Evolutionary conservation across 2,888 invertebrate species (phyloP), one percentile per base, ranked within the genome.

Genomic region (Diloba caeruleocephala): DNA sequence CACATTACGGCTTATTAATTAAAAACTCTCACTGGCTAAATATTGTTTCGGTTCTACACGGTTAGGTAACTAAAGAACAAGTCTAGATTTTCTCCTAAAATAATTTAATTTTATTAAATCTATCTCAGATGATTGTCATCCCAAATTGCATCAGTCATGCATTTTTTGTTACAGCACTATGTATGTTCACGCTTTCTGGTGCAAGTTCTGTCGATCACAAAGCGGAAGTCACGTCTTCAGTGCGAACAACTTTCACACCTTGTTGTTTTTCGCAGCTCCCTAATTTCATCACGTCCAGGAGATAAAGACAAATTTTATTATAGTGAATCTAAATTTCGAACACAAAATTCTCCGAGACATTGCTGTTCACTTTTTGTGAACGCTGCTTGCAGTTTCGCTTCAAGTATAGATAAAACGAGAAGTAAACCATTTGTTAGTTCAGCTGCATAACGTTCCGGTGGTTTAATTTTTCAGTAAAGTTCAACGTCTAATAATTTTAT

Each of bases 241-340:
- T 7, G 8, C 49, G 37, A 50, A 41, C 43, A 56, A 79, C 79
- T 79, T 79, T 79, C 80, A 63, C 76, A 64, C 63, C 61, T 67
- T 63, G 41, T 49, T 58, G 74, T 74, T 64, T 48, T 56, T 53
- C 44, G 45, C 51, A 53, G 34, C 49, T 57, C 65, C 59, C 60
- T 74, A 76, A 76, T 72, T 78, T 66, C 50, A 45, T 70, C 78
- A 79, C 76, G 79, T 74, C 41, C 60, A 43, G 49, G 56, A 74
- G 76, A 71, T 76, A 73, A 77, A 73, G 57, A 71, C 69, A 60
- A 43, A 67, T 71, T 79, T 77, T 74, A 74, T 76, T 76, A 74
- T 36, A 61, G 55, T 32, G 53, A 58, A 60, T 64, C 36, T 42
- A 45, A 56, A 55, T 55, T 73, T 58, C 37, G 52, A 19, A 42